Percentiles rank a stretch among this genome's conserved stretches.
These are phyloP conservation scores for Caradrina kadenii DNA, from an alignment of 2,888 invertebrate species.

Conservation along the genomic window DNA sequence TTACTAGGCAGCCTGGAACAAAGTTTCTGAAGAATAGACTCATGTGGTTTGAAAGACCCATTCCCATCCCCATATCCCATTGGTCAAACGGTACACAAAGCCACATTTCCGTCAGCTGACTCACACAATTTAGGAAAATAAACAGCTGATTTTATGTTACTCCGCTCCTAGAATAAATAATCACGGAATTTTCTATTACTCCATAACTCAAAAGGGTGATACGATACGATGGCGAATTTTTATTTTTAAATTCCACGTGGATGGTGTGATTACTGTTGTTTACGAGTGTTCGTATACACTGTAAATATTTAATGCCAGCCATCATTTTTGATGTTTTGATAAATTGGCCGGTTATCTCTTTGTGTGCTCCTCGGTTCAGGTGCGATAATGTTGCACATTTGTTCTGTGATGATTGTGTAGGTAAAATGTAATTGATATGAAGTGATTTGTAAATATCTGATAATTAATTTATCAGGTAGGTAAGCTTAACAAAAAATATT, in stretches of 20 bases:
- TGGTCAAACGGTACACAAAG: slow-evolving; percentile 27
- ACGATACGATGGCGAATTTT: slow-evolving; percentile 47
- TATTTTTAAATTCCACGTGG: slow-evolving; percentile 69
- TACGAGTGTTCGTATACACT: slow-evolving; percentile 63
- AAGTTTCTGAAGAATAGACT: slow-evolving; percentile 10
- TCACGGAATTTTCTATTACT: slow-evolving; percentile 55
- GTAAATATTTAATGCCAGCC: slow-evolving; percentile 59
- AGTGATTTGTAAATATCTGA: slow-evolving; percentile 5
- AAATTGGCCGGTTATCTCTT: slow-evolving; percentile 58
- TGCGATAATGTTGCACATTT: slow-evolving; percentile 29
- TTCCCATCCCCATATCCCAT: no score
- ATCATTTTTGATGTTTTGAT: slow-evolving; percentile 62
- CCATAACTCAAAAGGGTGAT: slow-evolving; percentile 63
- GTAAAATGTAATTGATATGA: slow-evolving; percentile 10
- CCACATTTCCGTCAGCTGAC: slow-evolving; percentile 56
- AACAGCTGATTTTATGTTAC: slow-evolving; percentile 55
- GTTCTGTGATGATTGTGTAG: slow-evolving; percentile 15
- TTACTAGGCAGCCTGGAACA: slow-evolving; percentile 29
- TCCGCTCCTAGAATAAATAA: slow-evolving; percentile 51
- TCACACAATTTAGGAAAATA: slow-evolving; percentile 55
- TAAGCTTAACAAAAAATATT: slow-evolving; percentile 1
- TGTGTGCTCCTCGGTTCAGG: slow-evolving; percentile 22
- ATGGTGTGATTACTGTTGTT: slow-evolving; percentile 63
- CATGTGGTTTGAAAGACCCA: slow-evolving; percentile 6
- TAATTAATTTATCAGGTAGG: slow-evolving; percentile 4